These are phyloP conservation scores for Sesia bembeciformis DNA, from an alignment of 2,888 invertebrate genomes.

Conservation along the genomic window DNA sequence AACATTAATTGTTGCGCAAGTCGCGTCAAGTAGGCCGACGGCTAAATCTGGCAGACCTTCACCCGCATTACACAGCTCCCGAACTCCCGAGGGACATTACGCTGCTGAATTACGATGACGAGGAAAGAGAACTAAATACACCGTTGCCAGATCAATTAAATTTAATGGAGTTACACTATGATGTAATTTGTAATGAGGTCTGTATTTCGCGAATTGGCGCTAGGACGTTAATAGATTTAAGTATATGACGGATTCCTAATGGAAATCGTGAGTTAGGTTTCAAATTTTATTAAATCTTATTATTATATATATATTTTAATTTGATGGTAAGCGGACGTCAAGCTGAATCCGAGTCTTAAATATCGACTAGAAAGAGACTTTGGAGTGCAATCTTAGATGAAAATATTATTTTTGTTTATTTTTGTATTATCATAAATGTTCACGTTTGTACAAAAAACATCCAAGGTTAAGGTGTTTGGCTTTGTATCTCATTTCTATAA, in stretches of 20 bases:
- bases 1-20: constrained; percentile 39
- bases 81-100: constrained; percentile 43
- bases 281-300: too few species aligned
- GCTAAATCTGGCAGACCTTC: constrained; percentile 69
- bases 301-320: too few species aligned
- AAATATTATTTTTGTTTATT: too few species aligned
- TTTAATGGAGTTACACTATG: constrained; percentile 13
- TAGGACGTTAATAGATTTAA: neutral
- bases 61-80: constrained; percentile 51
- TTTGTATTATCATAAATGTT: too few species aligned
- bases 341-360: too few species aligned
- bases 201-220: constrained; percentile 14
- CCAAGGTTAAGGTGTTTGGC: too few species aligned
- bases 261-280: too few species aligned
- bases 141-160: constrained; percentile 8
- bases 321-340: too few species aligned
- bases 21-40: constrained; percentile 44
- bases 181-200: constrained; percentile 8
- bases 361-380: too few species aligned
- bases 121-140: constrained; percentile 8
- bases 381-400: too few species aligned
- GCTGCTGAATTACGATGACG: constrained; percentile 8
- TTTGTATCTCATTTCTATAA: too few species aligned
- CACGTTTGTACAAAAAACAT: too few species aligned
- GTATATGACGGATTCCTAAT: neutral